These are phyloP conservation scores for Ophion ventricosus DNA, from an alignment of 2,888 invertebrate species.

Conservation along the genomic window DNA sequence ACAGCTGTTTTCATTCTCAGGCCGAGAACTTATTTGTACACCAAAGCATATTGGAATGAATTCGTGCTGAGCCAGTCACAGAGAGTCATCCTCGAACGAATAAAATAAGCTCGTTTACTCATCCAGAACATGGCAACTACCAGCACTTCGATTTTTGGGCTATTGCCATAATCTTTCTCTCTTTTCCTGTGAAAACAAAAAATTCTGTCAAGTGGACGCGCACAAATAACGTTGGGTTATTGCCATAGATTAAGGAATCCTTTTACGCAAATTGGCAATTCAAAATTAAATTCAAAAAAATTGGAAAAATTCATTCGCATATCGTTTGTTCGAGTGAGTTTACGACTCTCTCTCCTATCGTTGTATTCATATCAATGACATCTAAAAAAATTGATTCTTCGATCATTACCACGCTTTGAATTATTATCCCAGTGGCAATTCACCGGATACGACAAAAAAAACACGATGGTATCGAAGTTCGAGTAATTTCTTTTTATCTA, in stretches of 20 bases:
- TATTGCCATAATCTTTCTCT: conserved; percentile 15
- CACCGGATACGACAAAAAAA: background rate
- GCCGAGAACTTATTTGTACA: too few relatives aligned
- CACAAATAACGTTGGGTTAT: background rate
- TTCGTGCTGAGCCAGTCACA: background rate
- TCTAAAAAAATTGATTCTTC: background rate
- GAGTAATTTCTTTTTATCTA: background rate
- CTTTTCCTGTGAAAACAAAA: background rate
- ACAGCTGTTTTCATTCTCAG: too few relatives aligned
- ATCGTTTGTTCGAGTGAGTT: background rate
- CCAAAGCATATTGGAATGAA: background rate
- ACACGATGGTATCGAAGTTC: background rate
- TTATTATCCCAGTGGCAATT: background rate
- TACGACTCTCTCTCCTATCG: background rate
- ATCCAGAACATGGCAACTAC: background rate
- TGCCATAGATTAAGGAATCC: background rate
- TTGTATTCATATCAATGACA: background rate
- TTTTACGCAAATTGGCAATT: background rate
- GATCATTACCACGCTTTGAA: background rate
- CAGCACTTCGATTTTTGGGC: background rate
- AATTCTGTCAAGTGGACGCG: background rate
- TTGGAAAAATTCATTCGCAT: background rate
- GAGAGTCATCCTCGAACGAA: background rate
- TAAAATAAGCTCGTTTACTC: conserved; percentile 12
- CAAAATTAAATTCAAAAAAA: background rate